Percentiles rank a stretch among this genome's conserved stretches.
phyloP scores from a whole-genome alignment of 2,888 invertebrate species.

The Tinea semifulvella region DNA sequence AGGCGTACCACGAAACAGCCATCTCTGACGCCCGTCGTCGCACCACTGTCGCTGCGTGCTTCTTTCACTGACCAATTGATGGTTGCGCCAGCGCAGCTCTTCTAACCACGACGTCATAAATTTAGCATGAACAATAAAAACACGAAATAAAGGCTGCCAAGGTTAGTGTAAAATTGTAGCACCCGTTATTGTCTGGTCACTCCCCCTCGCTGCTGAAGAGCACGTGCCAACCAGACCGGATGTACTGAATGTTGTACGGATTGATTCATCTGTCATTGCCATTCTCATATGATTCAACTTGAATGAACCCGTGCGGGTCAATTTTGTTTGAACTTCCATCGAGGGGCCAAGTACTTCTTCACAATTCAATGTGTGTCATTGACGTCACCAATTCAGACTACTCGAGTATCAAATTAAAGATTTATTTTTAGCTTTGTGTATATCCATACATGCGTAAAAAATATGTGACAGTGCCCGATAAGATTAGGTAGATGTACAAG shows the following conservation, averaged over 20 bases:
- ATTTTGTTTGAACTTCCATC: slow-evolving; percentile 10
- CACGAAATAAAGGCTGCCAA: too few species aligned
- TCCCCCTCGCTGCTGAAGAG: too few species aligned
- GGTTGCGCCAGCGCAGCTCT: slow-evolving; percentile 10
- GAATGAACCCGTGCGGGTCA: slow-evolving; percentile 12
- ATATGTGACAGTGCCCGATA: neutral
- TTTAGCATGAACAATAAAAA: slow-evolving; percentile 13
- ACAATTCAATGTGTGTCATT: slow-evolving; percentile 12
- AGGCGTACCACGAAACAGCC: slow-evolving; percentile 50
- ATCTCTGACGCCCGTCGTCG: slow-evolving; percentile 42
- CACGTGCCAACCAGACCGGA: slow-evolving; percentile 1
- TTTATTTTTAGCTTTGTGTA: slow-evolving; percentile 6
- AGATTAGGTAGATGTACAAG: too few species aligned
- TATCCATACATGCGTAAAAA: neutral
- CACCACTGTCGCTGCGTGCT: slow-evolving; percentile 38
- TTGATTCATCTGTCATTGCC: slow-evolving; percentile 13
- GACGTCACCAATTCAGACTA: slow-evolving; percentile 7
- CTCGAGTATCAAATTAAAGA: slow-evolving; percentile 3
- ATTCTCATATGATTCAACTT: slow-evolving; percentile 11
- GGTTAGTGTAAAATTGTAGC: too few species aligned
- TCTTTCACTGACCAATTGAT: slow-evolving; percentile 16
- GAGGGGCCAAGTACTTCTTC: slow-evolving; percentile 11
- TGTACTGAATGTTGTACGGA: slow-evolving; percentile 1
- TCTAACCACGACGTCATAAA: slow-evolving; percentile 13
- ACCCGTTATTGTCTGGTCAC: too few species aligned